Conservation (phyloP, 2,797 vertebrate genomes). For the Eutrigla gurnardus region DNA sequence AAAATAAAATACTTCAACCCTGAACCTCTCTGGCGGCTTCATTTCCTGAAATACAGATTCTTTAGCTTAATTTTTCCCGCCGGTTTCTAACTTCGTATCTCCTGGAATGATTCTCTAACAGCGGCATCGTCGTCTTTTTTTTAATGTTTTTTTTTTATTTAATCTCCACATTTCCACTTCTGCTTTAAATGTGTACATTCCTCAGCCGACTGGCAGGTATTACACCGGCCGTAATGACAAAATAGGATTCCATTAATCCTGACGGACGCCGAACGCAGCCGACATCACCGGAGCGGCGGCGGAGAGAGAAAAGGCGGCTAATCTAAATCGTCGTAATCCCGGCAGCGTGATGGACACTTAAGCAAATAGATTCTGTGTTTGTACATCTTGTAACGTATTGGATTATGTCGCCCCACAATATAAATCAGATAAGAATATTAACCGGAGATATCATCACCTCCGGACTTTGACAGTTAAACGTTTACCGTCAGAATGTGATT, state of each 20-base stretch:
- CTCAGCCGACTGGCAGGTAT: neutral
- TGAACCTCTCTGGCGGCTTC: too few relatives aligned
- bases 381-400: slow-evolving; percentile 45
- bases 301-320: slow-evolving; percentile 17
- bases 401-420: slow-evolving; percentile 44
- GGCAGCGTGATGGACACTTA: slow-evolving; percentile 37
- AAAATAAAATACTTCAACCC: too few relatives aligned
- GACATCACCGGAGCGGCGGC: neutral
- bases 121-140: neutral
- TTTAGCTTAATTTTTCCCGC: neutral
- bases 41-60: too few relatives aligned
- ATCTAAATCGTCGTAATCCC: slow-evolving; percentile 45
- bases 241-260: slow-evolving; percentile 38
- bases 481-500: slow-evolving; percentile 26
- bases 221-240: slow-evolving; percentile 26
- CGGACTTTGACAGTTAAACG: slow-evolving; percentile 8
- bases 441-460: slow-evolving; percentile 28
- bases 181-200: neutral
- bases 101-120: neutral
- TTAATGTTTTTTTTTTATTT: neutral
- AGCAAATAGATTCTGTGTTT: slow-evolving; percentile 43
- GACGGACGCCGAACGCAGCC: slow-evolving; percentile 15
- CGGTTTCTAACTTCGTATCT: neutral
- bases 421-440: slow-evolving; percentile 61
- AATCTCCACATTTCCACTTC: neutral